These are phyloP conservation scores for Lordiphosa clarofinis DNA, from an alignment of 1,140 invertebrate genomes.

Conservation along the genomic window DNA sequence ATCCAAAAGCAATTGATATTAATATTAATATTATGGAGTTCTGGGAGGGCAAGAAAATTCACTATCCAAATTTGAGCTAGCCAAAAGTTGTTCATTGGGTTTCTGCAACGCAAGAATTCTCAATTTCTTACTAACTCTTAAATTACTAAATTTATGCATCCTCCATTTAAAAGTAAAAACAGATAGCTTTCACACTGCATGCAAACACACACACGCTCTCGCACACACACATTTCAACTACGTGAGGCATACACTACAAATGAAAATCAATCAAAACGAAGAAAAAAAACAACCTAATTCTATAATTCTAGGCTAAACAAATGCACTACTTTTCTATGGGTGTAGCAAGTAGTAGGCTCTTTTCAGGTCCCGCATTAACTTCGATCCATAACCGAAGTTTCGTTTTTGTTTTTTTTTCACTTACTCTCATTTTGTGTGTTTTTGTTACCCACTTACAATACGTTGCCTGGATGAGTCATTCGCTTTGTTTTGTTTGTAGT, in stretches of 20 bases:
- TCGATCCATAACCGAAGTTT: conserved; percentile 10
- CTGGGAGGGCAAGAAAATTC: no score
- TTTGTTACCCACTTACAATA: conserved; percentile 24
- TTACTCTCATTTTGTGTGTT: conserved; percentile 13
- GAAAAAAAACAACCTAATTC: conserved; percentile 26
- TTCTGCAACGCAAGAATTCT: no score
- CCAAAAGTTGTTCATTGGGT: no score
- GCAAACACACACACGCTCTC: conserved; percentile 25
- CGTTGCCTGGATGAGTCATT: conserved; percentile 32
- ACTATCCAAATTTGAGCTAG: no score
- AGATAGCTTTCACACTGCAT: conserved; percentile 29
- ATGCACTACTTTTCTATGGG: no score
- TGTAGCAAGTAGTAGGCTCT: no score
- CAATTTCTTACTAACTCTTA: no score
- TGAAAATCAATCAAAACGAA: conserved; percentile 24
- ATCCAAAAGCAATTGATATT: no score
- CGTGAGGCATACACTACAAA: conserved; percentile 22
- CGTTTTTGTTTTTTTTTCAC: conserved; percentile 22
- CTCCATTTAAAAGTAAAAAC: background rate
- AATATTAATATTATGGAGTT: no score
- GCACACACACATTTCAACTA: conserved; percentile 1
- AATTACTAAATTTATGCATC: no score
- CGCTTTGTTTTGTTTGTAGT: conserved; percentile 10
- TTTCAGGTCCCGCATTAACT: conserved; percentile 13
- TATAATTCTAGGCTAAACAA: no score